Percentiles rank a stretch among this genome's conserved stretches.
Evolutionary conservation across 1,140 invertebrate genomes (phyloP).

Genomic region (Stratiolaelaps scimitus): DNA sequence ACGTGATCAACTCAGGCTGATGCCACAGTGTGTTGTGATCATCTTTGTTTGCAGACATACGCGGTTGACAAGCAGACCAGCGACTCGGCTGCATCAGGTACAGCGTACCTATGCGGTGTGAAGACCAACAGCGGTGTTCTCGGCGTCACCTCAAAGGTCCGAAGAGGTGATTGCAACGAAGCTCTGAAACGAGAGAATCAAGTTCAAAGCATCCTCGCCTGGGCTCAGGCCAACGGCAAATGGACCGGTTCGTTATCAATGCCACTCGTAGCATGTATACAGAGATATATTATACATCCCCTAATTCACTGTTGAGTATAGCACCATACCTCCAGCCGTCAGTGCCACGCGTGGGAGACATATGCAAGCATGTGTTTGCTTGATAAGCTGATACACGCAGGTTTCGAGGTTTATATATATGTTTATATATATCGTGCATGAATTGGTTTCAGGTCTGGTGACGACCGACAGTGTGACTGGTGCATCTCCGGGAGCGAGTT

Average conservation of each 20-base stretch:
- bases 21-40: too few relatives aligned
- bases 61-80: constrained; percentile 62
- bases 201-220: constrained; percentile 38
- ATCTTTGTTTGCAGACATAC: constrained; percentile 52
- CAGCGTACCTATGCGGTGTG: constrained; percentile 59
- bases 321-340: too few relatives aligned
- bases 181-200: constrained; percentile 30
- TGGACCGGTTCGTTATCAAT: constrained; percentile 4
- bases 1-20: too few relatives aligned
- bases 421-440: too few relatives aligned
- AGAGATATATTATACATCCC: too few relatives aligned
- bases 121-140: constrained; percentile 62
- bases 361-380: constrained; percentile 31
- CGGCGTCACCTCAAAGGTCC: constrained; percentile 53
- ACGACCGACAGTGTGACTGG: constrained; percentile 67
- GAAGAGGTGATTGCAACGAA: constrained; percentile 48
- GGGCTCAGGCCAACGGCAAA: constrained; percentile 57
- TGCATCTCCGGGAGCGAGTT: constrained; percentile 54
- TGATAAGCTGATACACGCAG: constrained; percentile 39
- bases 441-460: constrained; percentile 57
- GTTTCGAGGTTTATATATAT: too few relatives aligned
- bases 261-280: too few relatives aligned
- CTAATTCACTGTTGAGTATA: too few relatives aligned
- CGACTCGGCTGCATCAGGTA: constrained; percentile 64
- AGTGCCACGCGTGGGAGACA: too few relatives aligned